Base-by-base conservation (phyloP, 2,113 vertebrate genomes). In the Poicephalus gulielmi region DNA sequence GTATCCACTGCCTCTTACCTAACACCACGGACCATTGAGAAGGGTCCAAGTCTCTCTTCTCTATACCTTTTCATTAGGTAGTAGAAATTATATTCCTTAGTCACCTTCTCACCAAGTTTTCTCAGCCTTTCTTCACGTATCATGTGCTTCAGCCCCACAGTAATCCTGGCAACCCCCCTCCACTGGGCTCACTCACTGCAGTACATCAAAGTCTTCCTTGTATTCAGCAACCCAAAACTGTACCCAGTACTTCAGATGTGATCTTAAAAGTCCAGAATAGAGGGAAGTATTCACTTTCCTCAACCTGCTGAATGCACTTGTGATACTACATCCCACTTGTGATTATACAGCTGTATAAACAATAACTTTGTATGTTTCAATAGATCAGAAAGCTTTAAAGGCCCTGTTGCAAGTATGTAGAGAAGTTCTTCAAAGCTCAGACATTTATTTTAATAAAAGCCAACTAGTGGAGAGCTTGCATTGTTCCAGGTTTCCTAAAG, bases 151-250 rank as follows among this genome's bases (percentile, higher is more conserved):
- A 74, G 23, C 20, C 13, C 60, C 25, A 25, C 17, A 14, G 46
- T 6, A 35, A 41, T 3, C 11, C 19, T 11, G 9, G 46, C 9
- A 17, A 41, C 30, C 13, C 23, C 24, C 25, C 14, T 30, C 37
- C 59, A 17, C 43, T 8, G 16, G 23, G 50, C 27, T 39, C 50
- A 30, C 31, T 13, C 55, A n/a, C 20, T n/a, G 15, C 31, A 33
- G 35, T 37, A 43, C 27, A 9, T 7, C 0, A 0, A 47, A 6
- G 14, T 30, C 75, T 67, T 2, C 43, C 35, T 20, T n/a, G 23
- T 39, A 46, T 7, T 22, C n/a, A 62, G 39, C 39, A 49, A 39
- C 13, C 70, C 35, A 24, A 82, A 69, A 49, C 49, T 27, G 43
- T 10, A 23, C 13, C 57, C 57, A n/a, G 20, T n/a, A 59, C 57